phyloP scores from a whole-genome alignment of 2,888 invertebrate genomes.

The Coecobrya sp. region DNA sequence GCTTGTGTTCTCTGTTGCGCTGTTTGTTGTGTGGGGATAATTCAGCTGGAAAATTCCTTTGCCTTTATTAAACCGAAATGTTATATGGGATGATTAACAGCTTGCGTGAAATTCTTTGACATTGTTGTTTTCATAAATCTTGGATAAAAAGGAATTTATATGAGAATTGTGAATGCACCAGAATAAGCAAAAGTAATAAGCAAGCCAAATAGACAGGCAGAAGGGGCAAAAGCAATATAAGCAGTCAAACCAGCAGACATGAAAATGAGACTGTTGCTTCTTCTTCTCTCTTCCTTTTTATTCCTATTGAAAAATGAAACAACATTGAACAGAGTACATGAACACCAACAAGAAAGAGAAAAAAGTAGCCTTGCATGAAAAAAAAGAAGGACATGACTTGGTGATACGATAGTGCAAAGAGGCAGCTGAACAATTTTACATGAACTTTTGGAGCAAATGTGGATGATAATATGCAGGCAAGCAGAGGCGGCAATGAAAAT shows the following conservation, averaged over 20 bases:
- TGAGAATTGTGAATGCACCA: not conserved
- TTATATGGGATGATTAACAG: slow-evolving; percentile 80
- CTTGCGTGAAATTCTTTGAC: slow-evolving; percentile 82
- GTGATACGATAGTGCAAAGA: slow-evolving; percentile 12
- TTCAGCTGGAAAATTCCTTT: slow-evolving; percentile 77
- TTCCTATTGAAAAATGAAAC: slow-evolving; percentile 56
- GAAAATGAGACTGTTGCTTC: slow-evolving; percentile 41
- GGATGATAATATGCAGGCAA: slow-evolving; percentile 3
- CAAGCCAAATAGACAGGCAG: slow-evolving; percentile 5
- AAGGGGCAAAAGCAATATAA: slow-evolving; percentile 41
- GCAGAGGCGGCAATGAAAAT: not conserved
- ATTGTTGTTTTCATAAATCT: slow-evolving; percentile 81
- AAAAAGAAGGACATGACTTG: slow-evolving; percentile 47
- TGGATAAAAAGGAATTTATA: slow-evolving; percentile 73
- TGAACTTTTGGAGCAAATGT: slow-evolving; percentile 47
- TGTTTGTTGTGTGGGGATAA: slow-evolving; percentile 27
- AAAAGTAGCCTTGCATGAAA: slow-evolving; percentile 55
- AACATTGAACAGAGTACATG: slow-evolving; percentile 4
- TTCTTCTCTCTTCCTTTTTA: slow-evolving; percentile 22
- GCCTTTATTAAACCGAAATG: slow-evolving; percentile 74
- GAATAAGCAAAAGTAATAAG: slow-evolving; percentile 16
- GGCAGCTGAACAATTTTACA: slow-evolving; percentile 57
- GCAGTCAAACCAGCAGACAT: slow-evolving; percentile 34
- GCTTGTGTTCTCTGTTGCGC: slow-evolving; percentile 45
- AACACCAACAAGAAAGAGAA: slow-evolving; percentile 2